Evolutionary conservation across 2,888 invertebrate species (phyloP).

Genomic region (Ornithoptera priamus): DNA sequence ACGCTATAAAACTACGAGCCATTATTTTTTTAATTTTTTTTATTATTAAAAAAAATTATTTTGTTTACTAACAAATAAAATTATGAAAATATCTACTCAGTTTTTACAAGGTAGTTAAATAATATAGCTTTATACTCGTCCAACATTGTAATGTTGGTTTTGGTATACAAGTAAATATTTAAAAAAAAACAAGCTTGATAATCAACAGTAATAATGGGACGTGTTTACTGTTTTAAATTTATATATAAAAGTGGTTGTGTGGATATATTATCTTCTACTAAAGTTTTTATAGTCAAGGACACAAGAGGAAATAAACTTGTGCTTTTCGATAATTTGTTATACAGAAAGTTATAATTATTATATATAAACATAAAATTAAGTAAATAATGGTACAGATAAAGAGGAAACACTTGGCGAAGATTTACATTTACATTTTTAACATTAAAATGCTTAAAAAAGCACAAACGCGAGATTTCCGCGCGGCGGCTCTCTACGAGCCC

Average conservation of each 20-base stretch:
- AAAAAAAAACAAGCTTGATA: neutral
- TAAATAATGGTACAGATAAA: neutral
- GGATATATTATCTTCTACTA: no score
- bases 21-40: neutral
- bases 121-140: no score
- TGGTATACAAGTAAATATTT: neutral
- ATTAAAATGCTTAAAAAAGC: conserved; percentile 13
- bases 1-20: neutral
- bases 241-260: no score
- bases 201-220: neutral
- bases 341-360: no score
- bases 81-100: no score
- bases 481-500: conserved; percentile 1
- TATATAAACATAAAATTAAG: no score
- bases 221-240: neutral
- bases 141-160: neutral
- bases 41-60: neutral
- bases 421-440: conserved; percentile 11
- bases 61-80: neutral
- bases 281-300: no score
- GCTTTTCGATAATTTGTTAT: no score
- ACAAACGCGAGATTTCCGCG: conserved; percentile 12
- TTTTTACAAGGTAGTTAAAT: no score
- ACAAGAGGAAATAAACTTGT: no score
- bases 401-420: conserved; percentile 2